Evolutionary conservation across 2,113 vertebrate species (phyloP).

Genomic region (Eclectus roratus): DNA sequence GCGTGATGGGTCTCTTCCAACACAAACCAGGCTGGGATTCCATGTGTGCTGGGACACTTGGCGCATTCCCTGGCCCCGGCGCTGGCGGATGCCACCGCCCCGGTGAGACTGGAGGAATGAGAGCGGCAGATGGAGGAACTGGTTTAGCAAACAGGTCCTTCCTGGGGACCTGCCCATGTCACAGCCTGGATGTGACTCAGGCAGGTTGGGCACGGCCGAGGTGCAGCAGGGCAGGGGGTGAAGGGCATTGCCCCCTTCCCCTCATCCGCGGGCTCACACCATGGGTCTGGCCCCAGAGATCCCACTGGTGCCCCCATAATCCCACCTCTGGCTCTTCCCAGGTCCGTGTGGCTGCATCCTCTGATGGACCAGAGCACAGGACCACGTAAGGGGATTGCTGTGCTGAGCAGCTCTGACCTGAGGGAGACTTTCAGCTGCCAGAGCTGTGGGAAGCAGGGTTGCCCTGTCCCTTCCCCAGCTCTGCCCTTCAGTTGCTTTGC

Average conservation of each 20-base stretch:
- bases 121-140: neutral
- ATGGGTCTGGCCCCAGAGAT: fast-evolving
- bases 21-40: neutral
- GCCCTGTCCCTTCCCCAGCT: neutral
- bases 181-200: neutral
- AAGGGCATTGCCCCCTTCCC: neutral
- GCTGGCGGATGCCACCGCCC: fast-evolving
- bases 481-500: neutral
- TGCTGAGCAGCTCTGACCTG: fast-evolving
- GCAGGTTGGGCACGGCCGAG: neutral
- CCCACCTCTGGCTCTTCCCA: neutral
- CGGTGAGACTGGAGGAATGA: neutral
- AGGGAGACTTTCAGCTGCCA: neutral
- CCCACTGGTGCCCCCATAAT: fast-evolving
- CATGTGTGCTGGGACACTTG: neutral
- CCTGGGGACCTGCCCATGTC: neutral
- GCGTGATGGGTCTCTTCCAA: neutral
- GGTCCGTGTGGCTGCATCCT: neutral
- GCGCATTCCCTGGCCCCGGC: neutral
- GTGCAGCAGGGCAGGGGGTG: neutral
- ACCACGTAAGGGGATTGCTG: fast-evolving
- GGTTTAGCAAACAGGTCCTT: neutral
- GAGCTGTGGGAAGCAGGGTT: neutral
- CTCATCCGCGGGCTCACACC: fast-evolving
- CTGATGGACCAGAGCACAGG: neutral